Evolutionary conservation across 2,888 invertebrate genomes (phyloP), one percentile per base, ranked within the genome.

Genomic region (Meta bourneti): DNA sequence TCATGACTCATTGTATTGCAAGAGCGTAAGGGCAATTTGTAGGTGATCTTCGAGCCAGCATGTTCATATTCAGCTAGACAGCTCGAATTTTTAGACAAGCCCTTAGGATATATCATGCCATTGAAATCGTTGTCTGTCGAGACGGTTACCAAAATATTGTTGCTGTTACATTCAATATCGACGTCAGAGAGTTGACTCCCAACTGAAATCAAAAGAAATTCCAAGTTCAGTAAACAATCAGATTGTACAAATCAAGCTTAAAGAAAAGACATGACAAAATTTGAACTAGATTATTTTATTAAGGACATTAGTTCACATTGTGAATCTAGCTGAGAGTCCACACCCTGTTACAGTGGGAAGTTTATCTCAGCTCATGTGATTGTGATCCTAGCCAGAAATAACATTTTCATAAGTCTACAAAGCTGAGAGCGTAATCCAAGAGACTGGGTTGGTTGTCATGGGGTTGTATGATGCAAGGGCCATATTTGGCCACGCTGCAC

Each of bases 91-190:
- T 98, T 98, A 94, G 98, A 97, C 94, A 98, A 96, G 0, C 98
- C 98, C 93, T 97, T 97, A 6, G 98, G 98, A 95, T 98, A 98
- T 92, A 98, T 97, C 96, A 98, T 97, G 81, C 98, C 98, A 95
- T 97, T 98, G 96, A 98, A 98, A 11, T 90, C 79, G 7, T 90
- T 79, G 6, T 91, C 78, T 49, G 94, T 94, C 51, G 96, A 96
- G 51, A 94, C 93, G n/a, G 94, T 94, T 69, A 95, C 94, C 93
- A 96, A 95, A 94, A 97, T 97, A 94, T 96, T 96, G 93, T 96
- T 96, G 94, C 96, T 96, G 94, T 96, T 96, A 94, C 97, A 97
- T 94, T 96, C 96, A 93, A 97, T 96, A 80, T 93, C 92, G 6
- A 94, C 91, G 19, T 93, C 93, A 7, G 89, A 85, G 7, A 93